phyloP scores from a whole-genome alignment of 2,113 vertebrate species.

The Chlorodrepanis virens region DNA sequence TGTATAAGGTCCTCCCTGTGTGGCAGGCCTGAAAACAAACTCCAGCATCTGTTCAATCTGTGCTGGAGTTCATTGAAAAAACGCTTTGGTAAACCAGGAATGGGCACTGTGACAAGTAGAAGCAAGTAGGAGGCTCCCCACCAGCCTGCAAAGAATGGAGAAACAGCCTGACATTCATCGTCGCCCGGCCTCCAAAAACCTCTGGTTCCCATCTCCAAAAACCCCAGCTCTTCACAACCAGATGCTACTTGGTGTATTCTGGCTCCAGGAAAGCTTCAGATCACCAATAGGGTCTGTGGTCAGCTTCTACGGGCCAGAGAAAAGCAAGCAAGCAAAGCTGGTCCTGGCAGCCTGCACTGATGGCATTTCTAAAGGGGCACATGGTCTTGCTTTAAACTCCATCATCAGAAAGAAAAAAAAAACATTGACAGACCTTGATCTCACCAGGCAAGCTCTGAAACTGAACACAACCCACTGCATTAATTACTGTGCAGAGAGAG shows the following conservation, averaged over 20 bases:
- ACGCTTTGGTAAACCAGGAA: not conserved
- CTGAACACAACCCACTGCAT: not conserved
- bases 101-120: not conserved
- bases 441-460: not conserved
- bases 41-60: not conserved
- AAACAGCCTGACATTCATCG: not conserved
- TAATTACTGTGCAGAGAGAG: not conserved
- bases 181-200: not conserved
- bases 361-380: not conserved
- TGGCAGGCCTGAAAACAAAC: not conserved
- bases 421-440: not conserved
- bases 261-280: not conserved
- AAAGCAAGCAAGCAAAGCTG: not conserved
- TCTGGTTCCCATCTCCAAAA: not conserved
- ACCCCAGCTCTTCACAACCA: not conserved
- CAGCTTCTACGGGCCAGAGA: not conserved
- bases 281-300: not conserved
- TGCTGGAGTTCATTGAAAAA: not conserved
- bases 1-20: fast-evolving
- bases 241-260: not conserved
- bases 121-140: not conserved
- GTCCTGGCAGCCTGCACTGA: not conserved
- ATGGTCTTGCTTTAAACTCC: not conserved
- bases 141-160: not conserved
- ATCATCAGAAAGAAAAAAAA: not conserved